Evolutionary conservation across 2,888 invertebrate genomes (phyloP), one percentile per base, ranked within the genome.

Genomic region (Drosophila gaucha): DNA sequence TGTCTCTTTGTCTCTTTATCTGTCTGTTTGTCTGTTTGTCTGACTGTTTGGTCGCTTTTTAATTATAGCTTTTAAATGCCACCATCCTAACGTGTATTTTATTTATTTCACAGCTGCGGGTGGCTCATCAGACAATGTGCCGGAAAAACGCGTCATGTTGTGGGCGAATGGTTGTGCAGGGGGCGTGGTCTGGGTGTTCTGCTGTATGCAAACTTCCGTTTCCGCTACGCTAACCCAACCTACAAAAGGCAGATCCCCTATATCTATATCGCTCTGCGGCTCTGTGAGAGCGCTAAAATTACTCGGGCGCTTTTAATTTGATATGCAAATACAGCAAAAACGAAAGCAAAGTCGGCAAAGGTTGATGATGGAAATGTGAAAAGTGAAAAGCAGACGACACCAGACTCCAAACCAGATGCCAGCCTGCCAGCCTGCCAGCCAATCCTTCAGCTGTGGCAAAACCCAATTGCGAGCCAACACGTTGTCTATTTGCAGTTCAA

Each of bases 91-190:
- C 83, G 88, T 88, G 83, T 84, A 84, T 86, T 84, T 84, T 84
- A 84, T 84, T 84, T 84, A 88, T 88, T 86, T 84, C 85, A 77
- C 86, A 83, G 86, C 88, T 87, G 83, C 82, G 86, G 83, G 86
- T 87, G 67, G 69, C 75, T 83, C 86, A 82, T 86, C 86, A 88
- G 86, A 84, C 88, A 88, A 84, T 84, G 70, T 75, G 70, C 83
- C 79, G 73, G 86, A 83, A 87, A 82, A 82, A 63, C 80, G 67
- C 75, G 72, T 65, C 79, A 85, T 80, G 86, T 86, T 58, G 39
- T 38, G 36, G 38, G 70, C 8, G n/a, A n/a, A n/a, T n/a, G n/a
- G n/a, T n/a, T n/a, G 51, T 18, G 33, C 24, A 10, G 16, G 26
- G 3, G 44, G 43, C 14, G 33, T 46, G 20, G 46, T n/a, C n/a